These are phyloP conservation scores for Erebia aethiops DNA, from an alignment of 2,888 invertebrate genomes.

Conservation along the genomic window DNA sequence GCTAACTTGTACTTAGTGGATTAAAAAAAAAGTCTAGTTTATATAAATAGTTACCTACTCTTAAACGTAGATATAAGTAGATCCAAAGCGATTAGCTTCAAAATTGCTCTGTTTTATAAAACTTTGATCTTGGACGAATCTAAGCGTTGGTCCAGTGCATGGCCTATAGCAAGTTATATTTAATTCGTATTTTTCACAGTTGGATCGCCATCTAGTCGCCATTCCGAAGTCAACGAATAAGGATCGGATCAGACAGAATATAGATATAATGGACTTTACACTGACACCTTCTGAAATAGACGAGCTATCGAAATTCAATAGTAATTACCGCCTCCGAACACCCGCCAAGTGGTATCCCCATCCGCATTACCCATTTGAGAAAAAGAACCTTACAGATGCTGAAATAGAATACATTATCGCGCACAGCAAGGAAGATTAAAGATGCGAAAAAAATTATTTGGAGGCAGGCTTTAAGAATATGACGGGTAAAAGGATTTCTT, in stretches of 20 bases:
- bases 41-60: no score
- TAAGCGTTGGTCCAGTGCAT: no score
- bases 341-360: slow-evolving; percentile 71
- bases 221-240: slow-evolving; percentile 84
- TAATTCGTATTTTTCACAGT: slow-evolving; percentile 54
- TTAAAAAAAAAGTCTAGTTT: no score
- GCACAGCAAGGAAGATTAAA: slow-evolving; percentile 65
- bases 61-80: no score
- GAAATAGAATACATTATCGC: slow-evolving; percentile 64
- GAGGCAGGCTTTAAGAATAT: slow-evolving; percentile 32
- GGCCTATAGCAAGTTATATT: neutral
- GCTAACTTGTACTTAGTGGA: no score
- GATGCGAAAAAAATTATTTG: slow-evolving; percentile 25
- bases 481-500: slow-evolving; percentile 29
- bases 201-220: slow-evolving; percentile 81
- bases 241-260: slow-evolving; percentile 80
- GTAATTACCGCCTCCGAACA: slow-evolving; percentile 66
- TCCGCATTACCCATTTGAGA: slow-evolving; percentile 70
- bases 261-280: slow-evolving; percentile 82
- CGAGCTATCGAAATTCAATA: slow-evolving; percentile 78
- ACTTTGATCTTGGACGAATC: no score
- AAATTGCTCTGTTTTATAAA: no score
- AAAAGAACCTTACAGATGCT: slow-evolving; percentile 60
- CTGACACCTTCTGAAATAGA: slow-evolving; percentile 77
- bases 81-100: no score